A percentile compares a stretch with the other conserved stretches of the same genome.
Conservation (phyloP, 2,797 vertebrate genomes). For the Ara ararauna region DNA sequence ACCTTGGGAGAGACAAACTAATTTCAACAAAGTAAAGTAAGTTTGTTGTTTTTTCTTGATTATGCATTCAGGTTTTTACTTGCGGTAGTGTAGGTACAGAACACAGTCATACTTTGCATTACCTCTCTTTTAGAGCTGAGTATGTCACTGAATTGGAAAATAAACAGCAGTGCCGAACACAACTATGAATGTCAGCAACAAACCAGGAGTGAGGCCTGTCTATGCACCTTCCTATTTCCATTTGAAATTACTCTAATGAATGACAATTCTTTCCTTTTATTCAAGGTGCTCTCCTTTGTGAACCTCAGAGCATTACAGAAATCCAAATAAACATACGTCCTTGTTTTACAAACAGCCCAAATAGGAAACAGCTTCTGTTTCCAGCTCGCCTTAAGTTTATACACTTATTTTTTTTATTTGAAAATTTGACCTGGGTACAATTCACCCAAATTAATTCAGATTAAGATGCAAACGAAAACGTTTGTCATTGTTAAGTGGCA, state of each 20-base stretch:
- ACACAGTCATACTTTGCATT: neutral
- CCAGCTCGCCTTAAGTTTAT: neutral
- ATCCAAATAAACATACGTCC: neutral
- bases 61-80: neutral
- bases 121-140: neutral
- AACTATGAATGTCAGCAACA: rapidly evolving
- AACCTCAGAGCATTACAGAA: neutral
- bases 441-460: neutral
- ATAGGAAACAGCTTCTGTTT: neutral
- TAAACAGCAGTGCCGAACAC: neutral
- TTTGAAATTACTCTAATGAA: neutral
- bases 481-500: neutral
- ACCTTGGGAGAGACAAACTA: neutral
- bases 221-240: neutral
- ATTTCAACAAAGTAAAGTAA: neutral
- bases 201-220: neutral
- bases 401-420: neutral
- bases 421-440: neutral
- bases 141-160: neutral
- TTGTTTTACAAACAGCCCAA: neutral
- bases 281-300: neutral
- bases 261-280: neutral
- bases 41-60: neutral
- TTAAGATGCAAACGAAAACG: neutral
- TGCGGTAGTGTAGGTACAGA: neutral